Base-by-base conservation (phyloP, 2,113 vertebrate genomes). In the Indri indri region DNA sequence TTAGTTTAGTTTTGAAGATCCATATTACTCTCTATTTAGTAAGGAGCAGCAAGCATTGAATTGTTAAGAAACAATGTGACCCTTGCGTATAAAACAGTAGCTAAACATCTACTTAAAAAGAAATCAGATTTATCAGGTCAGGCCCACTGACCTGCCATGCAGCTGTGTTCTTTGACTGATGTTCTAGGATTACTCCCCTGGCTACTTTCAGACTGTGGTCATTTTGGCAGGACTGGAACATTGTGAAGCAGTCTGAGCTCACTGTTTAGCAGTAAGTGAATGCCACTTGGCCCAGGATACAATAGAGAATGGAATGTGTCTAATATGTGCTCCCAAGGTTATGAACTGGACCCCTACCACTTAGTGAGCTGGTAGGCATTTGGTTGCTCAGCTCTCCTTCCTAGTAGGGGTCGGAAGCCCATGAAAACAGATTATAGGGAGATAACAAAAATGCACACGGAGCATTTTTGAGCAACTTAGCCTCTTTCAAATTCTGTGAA, bases 131-230 rank as follows among this genome's bases (percentile, higher is more conserved):
- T 65, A 71, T 87, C 94, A 81, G 65, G 90, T 95, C 83, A 92
- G 93, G 84, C 37, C 65, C 77, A 98, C 92, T 20, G 82, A 91
- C 88, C 93, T 83, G 91, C 52, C 95, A n/a, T 66, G 94, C 91
- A 97, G 94, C 84, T 98, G 93, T n/a, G 54, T 90, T 90, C 74
- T 97, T 68, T 95, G 95, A 98, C n/a, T 95, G 84, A 95, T 97
- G 85, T 91, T 98, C 96, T 97, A 93, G 82, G 96, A 96, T 95
- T 81, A 82, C 42, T 94, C 87, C 63, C 84, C 61, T 95, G 91
- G 92, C 86, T 94, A 90, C 76, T 52, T 96, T 89, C 47, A 76
- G 88, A 94, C 42, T 61, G 68, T 97, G 97, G 87, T 96, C 94
- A 91, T 95, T 96, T 95, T 97, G 98, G 97, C 95, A 97, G 90